A percentile compares a stretch with the other conserved stretches of the same genome.
phyloP scores from a whole-genome alignment of 2,113 vertebrate species.

The Salvator merianae region DNA sequence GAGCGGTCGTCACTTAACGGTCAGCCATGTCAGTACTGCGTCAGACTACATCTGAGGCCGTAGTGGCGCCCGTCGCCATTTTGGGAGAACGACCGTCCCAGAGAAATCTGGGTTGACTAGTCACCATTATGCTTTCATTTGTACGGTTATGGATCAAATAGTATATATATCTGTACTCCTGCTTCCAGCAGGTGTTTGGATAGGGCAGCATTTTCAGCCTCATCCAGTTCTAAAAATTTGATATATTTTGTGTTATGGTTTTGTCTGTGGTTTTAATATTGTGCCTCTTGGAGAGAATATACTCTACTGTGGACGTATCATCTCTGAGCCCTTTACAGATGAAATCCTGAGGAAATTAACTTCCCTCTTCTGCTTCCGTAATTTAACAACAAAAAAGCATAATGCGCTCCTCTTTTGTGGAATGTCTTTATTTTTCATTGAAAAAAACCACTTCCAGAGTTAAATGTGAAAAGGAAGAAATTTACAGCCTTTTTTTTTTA shows the following conservation, averaged over 20 bases:
- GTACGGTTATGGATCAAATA: background rate
- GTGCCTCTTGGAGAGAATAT: slow-evolving; percentile 53
- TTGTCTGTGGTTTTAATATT: background rate
- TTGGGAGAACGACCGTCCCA: background rate
- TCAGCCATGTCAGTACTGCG: slow-evolving; percentile 53
- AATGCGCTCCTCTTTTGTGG: too few relatives aligned
- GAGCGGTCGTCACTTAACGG: slow-evolving; percentile 65
- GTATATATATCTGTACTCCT: background rate
- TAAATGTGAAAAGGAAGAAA: background rate
- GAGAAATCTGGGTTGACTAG: background rate
- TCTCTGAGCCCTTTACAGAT: background rate
- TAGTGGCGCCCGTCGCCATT: background rate
- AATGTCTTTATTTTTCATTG: slow-evolving; percentile 51
- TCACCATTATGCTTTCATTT: background rate
- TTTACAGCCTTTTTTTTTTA: background rate
- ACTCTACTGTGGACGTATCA: background rate
- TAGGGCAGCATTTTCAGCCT: background rate
- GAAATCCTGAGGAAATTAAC: background rate
- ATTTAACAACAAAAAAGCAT: background rate
- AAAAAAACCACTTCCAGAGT: slow-evolving; percentile 39
- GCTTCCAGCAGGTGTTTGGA: background rate
- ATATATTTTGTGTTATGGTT: background rate
- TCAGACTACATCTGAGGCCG: slow-evolving; percentile 52
- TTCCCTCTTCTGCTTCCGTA: too few relatives aligned
- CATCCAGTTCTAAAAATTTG: background rate